Percentiles rank a stretch among this genome's conserved stretches.
Evolutionary conservation across 2,113 vertebrate species (phyloP).

Genomic region (Girardinichthys multiradiatus): DNA sequence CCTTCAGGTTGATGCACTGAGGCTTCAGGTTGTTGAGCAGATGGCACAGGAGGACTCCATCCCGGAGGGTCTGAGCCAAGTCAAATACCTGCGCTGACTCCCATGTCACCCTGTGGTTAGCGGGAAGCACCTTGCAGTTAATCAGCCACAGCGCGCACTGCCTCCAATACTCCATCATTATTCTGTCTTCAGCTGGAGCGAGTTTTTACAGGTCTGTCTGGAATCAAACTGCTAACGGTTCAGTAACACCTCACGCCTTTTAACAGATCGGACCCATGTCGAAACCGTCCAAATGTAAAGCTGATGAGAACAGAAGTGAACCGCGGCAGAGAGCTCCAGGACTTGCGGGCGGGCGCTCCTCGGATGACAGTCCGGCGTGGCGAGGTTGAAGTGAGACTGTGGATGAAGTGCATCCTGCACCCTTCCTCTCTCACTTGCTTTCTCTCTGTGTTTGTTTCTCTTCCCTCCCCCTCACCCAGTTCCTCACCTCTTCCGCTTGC

Average conservation of each 20-base stretch:
- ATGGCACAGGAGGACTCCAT: conserved; percentile 95
- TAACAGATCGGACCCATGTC: conserved; percentile 45
- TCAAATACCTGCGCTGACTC: conserved; percentile 96
- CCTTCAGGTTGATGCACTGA: conserved; percentile 93
- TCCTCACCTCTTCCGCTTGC: conserved; percentile 65
- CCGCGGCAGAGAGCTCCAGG: background rate
- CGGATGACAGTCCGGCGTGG: conserved; percentile 60
- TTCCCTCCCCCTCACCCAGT: conserved; percentile 61
- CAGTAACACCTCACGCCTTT: background rate
- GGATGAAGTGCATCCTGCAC: conserved; percentile 58
- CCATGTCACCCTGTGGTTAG: conserved; percentile 94
- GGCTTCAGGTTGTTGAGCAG: conserved; percentile 93
- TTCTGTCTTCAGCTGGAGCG: conserved; percentile 15
- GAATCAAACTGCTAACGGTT: conserved; percentile 19
- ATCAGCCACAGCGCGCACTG: conserved; percentile 96
- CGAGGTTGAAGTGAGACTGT: conserved; percentile 42
- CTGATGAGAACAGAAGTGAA: conserved; percentile 18
- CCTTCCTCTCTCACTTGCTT: conserved; percentile 37
- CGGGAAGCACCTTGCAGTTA: conserved; percentile 93
- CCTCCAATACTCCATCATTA: conserved; percentile 92
- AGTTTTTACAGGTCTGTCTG: background rate
- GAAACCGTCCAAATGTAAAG: background rate
- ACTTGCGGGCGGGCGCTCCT: conserved; percentile 24
- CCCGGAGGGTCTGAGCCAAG: conserved; percentile 93
- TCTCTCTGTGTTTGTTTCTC: conserved; percentile 35